Percentiles rank a stretch among this genome's conserved stretches.
These are phyloP conservation scores for Chrysemys picta DNA, from an alignment of 2,113 vertebrate genomes.

Conservation along the genomic window DNA sequence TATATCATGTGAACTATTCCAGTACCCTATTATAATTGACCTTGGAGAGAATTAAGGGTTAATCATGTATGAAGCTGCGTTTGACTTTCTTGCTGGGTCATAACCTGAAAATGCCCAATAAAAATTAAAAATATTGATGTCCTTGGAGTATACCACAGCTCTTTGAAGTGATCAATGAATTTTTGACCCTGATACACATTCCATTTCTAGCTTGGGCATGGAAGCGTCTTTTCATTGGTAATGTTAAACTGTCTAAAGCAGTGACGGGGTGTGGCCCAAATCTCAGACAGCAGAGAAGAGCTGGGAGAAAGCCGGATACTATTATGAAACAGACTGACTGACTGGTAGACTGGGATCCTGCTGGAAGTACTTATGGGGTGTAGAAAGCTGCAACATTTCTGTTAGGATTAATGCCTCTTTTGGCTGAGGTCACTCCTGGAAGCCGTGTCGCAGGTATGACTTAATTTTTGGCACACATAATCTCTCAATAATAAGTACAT, in stretches of 20 bases:
- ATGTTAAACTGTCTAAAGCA: accelerated
- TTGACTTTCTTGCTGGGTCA: not conserved
- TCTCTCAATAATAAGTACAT: slow-evolving; percentile 26
- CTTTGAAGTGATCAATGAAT: not conserved
- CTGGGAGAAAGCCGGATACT: slow-evolving; percentile 11
- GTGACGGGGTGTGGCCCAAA: not conserved
- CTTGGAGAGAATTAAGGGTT: not conserved
- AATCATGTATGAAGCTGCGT: not conserved
- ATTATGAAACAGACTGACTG: slow-evolving; percentile 16
- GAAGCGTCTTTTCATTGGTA: not conserved
- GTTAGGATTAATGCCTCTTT: slow-evolving; percentile 38
- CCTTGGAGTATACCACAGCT: not conserved
- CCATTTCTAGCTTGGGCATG: not conserved
- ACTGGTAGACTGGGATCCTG: not conserved
- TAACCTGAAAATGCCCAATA: not conserved
- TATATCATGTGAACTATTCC: not conserved
- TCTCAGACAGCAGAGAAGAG: not conserved
- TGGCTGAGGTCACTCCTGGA: slow-evolving; percentile 53
- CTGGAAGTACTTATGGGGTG: not conserved
- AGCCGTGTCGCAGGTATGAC: slow-evolving; percentile 54
- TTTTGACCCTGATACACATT: accelerated
- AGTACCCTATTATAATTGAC: not conserved
- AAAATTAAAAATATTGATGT: not conserved
- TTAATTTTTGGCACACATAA: slow-evolving; percentile 27
- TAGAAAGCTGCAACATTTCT: slow-evolving; percentile 2